Evolutionary conservation across 2,888 invertebrate genomes (phyloP).

Genomic region (Chrysotoxum bicinctum): DNA sequence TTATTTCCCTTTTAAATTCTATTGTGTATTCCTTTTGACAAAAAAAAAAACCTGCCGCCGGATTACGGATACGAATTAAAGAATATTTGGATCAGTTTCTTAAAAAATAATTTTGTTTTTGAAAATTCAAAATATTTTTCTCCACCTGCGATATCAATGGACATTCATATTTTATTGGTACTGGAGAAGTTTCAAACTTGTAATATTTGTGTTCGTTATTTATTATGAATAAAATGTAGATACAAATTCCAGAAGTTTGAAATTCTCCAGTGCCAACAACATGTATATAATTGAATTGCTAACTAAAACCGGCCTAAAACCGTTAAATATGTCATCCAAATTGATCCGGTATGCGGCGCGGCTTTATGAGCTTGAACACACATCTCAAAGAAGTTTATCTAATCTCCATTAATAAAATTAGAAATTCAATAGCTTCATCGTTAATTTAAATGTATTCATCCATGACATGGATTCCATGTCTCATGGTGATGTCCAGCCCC

Average conservation of each 20-base stretch:
- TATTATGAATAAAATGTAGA: too few species aligned
- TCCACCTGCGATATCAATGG: too few species aligned
- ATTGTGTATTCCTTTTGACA: too few species aligned
- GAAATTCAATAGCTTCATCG: conserved; percentile 17
- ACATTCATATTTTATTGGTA: too few species aligned
- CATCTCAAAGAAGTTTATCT: neutral
- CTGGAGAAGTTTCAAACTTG: too few species aligned
- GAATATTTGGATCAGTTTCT: too few species aligned
- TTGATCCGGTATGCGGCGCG: neutral
- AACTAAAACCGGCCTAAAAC: neutral
- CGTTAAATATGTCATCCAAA: neutral
- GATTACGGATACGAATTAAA: too few species aligned
- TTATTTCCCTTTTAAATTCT: too few species aligned
- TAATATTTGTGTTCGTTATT: too few species aligned
- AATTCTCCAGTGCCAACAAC: neutral
- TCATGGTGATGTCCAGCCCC: conserved; percentile 12
- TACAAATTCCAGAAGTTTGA: neutral
- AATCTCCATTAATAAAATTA: conserved; percentile 26
- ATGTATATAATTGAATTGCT: neutral
- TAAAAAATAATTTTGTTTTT: too few species aligned
- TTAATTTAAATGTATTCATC: conserved; percentile 30
- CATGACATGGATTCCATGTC: conserved; percentile 19
- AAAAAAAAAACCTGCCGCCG: too few species aligned
- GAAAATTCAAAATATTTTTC: too few species aligned
- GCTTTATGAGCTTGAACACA: neutral